Evolutionary conservation across 1,140 invertebrate genomes (phyloP).

Genomic region (Monomorium pharaonis): DNA sequence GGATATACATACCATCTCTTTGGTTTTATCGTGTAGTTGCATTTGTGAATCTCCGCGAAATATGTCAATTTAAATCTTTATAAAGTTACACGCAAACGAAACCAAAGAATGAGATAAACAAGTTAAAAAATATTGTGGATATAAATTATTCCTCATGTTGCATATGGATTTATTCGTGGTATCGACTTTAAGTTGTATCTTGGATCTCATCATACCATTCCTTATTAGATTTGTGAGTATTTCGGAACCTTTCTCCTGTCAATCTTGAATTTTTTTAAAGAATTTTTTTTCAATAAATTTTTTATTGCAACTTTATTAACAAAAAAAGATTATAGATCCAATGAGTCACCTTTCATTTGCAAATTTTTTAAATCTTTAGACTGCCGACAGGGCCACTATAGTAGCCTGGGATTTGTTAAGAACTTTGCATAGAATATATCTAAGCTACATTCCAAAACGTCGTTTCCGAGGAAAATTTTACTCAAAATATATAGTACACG

Average conservation of each 20-base stretch:
- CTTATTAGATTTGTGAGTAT: slow-evolving; percentile 37
- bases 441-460: no score
- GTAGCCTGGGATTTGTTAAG: no score
- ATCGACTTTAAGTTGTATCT: background rate
- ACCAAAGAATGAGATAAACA: background rate
- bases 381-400: no score
- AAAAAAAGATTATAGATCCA: background rate
- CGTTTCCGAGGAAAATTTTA: no score
- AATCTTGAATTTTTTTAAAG: background rate
- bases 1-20: no score
- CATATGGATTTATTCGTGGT: slow-evolving; percentile 18
- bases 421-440: no score
- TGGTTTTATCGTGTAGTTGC: no score
- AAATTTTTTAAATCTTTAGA: no score
- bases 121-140: background rate
- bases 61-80: background rate
- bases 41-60: no score
- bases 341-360: background rate
- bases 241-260: background rate
- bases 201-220: background rate
- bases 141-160: background rate
- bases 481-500: no score
- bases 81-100: background rate
- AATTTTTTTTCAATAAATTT: background rate
- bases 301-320: background rate